A percentile compares a stretch with the other conserved stretches of the same genome.
Conservation (phyloP, 2,888 invertebrate genomes). For the Andrena fulva region DNA sequence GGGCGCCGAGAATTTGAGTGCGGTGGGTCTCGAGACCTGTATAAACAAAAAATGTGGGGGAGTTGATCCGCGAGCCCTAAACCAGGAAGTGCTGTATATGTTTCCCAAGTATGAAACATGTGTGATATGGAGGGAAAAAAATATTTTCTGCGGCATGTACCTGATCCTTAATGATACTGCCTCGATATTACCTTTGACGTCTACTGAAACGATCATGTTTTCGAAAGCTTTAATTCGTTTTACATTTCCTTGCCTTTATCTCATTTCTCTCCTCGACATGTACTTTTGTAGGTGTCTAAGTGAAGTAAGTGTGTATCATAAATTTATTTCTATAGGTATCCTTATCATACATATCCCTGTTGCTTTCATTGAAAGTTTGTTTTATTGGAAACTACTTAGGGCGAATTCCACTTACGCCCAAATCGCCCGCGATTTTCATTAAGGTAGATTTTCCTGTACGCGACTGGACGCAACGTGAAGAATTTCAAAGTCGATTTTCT, state of each 20-base stretch:
- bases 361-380: too few relatives aligned
- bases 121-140: conserved; percentile 1
- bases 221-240: not conserved
- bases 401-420: too few relatives aligned
- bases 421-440: too few relatives aligned
- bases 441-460: too few relatives aligned
- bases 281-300: not conserved
- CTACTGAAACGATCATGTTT: conserved; percentile 22
- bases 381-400: too few relatives aligned
- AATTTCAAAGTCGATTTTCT: too few relatives aligned
- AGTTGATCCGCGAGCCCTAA: too few relatives aligned
- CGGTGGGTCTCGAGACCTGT: too few relatives aligned
- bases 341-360: not conserved
- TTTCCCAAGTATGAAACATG: not conserved
- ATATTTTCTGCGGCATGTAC: not conserved
- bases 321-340: not conserved
- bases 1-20: too few relatives aligned
- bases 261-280: not conserved
- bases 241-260: not conserved
- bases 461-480: too few relatives aligned
- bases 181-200: conserved; percentile 1
- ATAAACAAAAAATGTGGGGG: too few relatives aligned
- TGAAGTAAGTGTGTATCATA: not conserved
- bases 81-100: not conserved
- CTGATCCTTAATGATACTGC: not conserved